Conservation (phyloP, 2,888 invertebrate species). For the Eupithecia tripunctaria region DNA sequence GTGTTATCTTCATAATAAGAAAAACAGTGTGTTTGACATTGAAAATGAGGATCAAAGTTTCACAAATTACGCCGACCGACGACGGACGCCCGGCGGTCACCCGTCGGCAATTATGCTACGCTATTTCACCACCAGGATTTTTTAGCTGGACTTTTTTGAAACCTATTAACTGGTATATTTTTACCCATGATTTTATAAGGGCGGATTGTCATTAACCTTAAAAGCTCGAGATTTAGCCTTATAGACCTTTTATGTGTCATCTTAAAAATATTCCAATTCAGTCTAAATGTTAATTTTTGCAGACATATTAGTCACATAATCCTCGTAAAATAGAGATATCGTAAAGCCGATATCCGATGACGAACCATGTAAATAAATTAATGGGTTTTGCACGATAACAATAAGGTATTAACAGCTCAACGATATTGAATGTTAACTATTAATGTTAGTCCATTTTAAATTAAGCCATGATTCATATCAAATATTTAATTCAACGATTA, state of each 20-base stretch:
- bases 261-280: background rate
- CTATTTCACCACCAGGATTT: background rate
- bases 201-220: background rate
- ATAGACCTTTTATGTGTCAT: background rate
- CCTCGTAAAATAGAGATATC: slow-evolving; percentile 47
- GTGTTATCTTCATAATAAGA: slow-evolving; percentile 15
- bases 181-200: background rate
- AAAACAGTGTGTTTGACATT: background rate
- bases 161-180: background rate
- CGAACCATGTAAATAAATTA: slow-evolving; percentile 70
- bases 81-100: background rate
- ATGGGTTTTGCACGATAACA: slow-evolving; percentile 70
- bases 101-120: background rate
- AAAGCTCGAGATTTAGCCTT: background rate
- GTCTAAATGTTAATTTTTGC: background rate
- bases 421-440: slow-evolving; percentile 72
- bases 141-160: background rate
- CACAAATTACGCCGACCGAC: background rate
- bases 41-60: background rate
- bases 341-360: slow-evolving; percentile 51
- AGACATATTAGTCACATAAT: background rate
- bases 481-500: slow-evolving; percentile 50
- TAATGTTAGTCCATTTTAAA: slow-evolving; percentile 40
- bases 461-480: slow-evolving; percentile 38
- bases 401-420: slow-evolving; percentile 79